A percentile compares a stretch with the other conserved stretches of the same genome.
Evolutionary conservation across 2,797 vertebrate genomes (phyloP).

Genomic region (Siniperca undulata): DNA sequence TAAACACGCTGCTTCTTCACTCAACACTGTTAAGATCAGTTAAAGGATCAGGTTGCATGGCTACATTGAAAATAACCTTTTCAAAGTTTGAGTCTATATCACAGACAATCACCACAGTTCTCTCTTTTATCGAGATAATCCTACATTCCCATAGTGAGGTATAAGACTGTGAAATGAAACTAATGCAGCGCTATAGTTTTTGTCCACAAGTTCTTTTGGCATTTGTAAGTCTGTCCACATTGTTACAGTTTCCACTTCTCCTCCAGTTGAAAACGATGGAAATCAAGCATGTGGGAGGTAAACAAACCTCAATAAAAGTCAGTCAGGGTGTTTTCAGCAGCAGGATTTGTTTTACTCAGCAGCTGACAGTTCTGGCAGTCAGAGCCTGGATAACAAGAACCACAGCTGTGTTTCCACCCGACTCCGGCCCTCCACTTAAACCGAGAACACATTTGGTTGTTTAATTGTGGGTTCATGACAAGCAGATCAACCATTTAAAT

Average conservation of each 20-base stretch:
- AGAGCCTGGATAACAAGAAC: slow-evolving; percentile 51
- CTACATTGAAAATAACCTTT: background rate
- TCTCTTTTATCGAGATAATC: background rate
- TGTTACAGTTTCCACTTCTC: slow-evolving; percentile 64
- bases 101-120: background rate
- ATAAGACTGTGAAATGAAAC: background rate
- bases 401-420: slow-evolving; percentile 72
- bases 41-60: background rate
- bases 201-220: background rate
- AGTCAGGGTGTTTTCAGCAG: slow-evolving; percentile 38
- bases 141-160: background rate
- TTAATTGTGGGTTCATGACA: slow-evolving; percentile 53
- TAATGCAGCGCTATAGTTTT: background rate
- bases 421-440: slow-evolving; percentile 35
- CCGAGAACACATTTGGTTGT: slow-evolving; percentile 32
- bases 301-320: slow-evolving; percentile 65
- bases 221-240: background rate
- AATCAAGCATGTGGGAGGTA: slow-evolving; percentile 59
- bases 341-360: slow-evolving; percentile 63
- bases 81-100: background rate
- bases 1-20: too few relatives aligned
- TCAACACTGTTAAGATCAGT: background rate
- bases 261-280: slow-evolving; percentile 46
- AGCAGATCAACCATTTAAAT: slow-evolving; percentile 40
- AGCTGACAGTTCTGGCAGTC: slow-evolving; percentile 65